Evolutionary conservation across 2,113 vertebrate species (phyloP).

Genomic region (Scomber japonicus): DNA sequence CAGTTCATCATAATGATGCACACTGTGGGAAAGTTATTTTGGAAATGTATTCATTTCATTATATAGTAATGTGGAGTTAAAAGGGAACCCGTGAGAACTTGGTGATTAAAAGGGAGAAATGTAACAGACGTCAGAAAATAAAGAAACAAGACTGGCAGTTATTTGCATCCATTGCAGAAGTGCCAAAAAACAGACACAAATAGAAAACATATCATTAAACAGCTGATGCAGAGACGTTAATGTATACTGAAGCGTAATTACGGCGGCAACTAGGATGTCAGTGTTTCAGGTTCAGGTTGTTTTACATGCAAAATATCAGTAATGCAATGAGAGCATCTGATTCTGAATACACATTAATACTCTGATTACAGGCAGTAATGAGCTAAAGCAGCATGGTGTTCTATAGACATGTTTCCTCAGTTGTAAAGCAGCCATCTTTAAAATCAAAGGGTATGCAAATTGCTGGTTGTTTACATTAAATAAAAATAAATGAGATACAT

Average conservation of each 20-base stretch:
- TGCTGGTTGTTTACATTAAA: too few species aligned
- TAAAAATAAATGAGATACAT: too few species aligned
- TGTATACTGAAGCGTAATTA: slow-evolving; percentile 17
- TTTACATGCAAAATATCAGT: background rate
- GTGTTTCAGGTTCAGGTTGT: background rate
- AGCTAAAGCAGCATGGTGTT: background rate
- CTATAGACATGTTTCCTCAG: background rate
- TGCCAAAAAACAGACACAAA: slow-evolving; percentile 16
- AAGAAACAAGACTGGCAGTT: slow-evolving; percentile 7
- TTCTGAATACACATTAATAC: background rate
- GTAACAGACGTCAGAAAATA: slow-evolving; percentile 6
- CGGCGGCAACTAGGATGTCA: background rate
- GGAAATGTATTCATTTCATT: slow-evolving; percentile 67
- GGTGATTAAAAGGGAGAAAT: slow-evolving; percentile 57
- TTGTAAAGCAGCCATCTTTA: too few species aligned
- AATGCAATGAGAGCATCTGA: background rate
- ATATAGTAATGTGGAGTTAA: slow-evolving; percentile 33
- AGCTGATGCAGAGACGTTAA: background rate
- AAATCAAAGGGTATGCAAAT: background rate
- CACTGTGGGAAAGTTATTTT: slow-evolving; percentile 60
- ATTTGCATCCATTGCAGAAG: slow-evolving; percentile 42
- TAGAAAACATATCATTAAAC: slow-evolving; percentile 14
- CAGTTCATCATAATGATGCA: slow-evolving; percentile 68
- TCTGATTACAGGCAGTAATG: background rate
- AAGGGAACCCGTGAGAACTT: slow-evolving; percentile 43